Evolutionary conservation across 2,113 vertebrate species (phyloP).

Genomic region (Theropithecus gelada): DNA sequence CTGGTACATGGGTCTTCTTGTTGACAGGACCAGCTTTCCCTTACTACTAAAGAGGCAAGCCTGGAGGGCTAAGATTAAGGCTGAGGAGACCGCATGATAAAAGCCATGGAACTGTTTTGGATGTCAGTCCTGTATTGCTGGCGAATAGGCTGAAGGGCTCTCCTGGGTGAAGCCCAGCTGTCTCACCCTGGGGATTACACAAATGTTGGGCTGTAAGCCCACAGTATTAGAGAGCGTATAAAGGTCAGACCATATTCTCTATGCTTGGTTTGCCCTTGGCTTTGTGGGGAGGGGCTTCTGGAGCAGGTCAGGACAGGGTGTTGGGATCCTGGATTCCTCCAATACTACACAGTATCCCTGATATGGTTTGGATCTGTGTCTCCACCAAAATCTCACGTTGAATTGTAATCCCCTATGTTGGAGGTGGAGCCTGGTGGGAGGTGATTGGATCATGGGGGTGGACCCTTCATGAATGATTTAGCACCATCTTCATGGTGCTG

Average conservation of each 20-base stretch:
- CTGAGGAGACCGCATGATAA: background rate
- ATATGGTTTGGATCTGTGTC: no score
- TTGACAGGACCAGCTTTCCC: no score
- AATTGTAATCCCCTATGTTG: no score
- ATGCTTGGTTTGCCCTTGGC: background rate
- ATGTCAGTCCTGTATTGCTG: background rate
- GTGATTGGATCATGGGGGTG: no score
- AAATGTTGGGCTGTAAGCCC: background rate
- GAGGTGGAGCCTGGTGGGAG: no score
- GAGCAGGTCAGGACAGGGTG: background rate
- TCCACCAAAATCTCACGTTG: no score
- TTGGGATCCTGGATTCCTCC: background rate
- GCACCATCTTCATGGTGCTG: no score
- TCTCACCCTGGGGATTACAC: background rate
- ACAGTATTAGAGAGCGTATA: background rate
- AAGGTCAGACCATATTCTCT: background rate
- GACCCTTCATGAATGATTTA: no score
- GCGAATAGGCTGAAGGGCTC: background rate
- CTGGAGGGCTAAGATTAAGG: background rate
- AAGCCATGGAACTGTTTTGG: background rate
- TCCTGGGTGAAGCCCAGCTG: background rate
- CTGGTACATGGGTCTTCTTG: background rate
- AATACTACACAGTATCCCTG: background rate
- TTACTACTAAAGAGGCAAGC: background rate
- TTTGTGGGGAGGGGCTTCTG: background rate